Base-by-base conservation (phyloP, 2,797 vertebrate species). In the Hydrolagus colliei region DNA sequence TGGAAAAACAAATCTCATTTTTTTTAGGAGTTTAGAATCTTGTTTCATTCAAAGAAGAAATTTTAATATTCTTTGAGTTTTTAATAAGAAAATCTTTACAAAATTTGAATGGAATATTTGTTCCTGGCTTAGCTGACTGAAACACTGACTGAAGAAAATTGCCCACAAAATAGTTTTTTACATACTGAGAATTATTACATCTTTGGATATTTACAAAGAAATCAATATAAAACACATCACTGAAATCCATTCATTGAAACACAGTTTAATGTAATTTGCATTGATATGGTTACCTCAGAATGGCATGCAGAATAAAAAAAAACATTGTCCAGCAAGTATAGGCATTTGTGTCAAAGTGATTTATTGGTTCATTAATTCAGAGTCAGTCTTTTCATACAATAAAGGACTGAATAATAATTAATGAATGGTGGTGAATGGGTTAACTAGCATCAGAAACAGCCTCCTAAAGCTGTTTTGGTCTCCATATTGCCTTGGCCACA, bases 381-480 rank as follows among this genome's bases (percentile, higher is more conserved):
- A 20, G 79, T 27, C 65, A 84, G 65, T 68, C 22, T 68, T 84
- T 84, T 84, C 32, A 84, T 71, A 35, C 52, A 67, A 84, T 35
- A 84, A 84, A 84, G 65, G 65, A 68, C 65, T 35, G 41, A 84
- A 71, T 68, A 84, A 82, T n/a, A 71, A 84, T 84, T 82, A 82
- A 82, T 16, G 67, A 84, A 35, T 52, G 65, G 10, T 10, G 27
- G 35, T 68, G 79, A 27, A 84, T 22, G 27, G 41, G 32, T 68
- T 63, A 84, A 84, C 71, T 84, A 84, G 20, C 65, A 84, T 84
- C 65, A 35, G 32, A 84, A 84, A 84, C 65, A 68, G 71, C 35
- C 41, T 71, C 65, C 32, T 71, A 12, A 84, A 84, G 71, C 79
- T 65, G 32, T 84, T 68, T 84, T 52, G 41, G 16, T 77, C 78